Base-by-base conservation (phyloP, 2,888 invertebrate species). In the Pyrrhosoma nymphula region DNA sequence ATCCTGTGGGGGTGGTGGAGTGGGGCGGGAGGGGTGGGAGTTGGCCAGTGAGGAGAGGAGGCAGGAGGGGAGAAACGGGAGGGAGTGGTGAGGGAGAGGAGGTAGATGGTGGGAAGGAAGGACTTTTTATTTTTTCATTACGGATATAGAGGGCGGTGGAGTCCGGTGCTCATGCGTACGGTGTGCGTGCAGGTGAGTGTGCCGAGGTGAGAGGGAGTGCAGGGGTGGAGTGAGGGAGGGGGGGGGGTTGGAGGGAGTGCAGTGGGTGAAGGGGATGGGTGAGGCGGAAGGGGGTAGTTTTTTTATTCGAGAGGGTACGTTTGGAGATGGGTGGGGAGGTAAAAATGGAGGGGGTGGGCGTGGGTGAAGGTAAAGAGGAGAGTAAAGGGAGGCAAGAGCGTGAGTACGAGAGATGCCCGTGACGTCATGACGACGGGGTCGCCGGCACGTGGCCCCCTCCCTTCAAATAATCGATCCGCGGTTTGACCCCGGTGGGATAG, bases 401-500 rank as follows among this genome's bases (percentile, higher is more conserved):
- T 93, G 93, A 93, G 93, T 93, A 93, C 93, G 93, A 93, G 93
- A 93, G 93, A 93, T 93, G 90, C 90, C 90, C 90, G 90, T 90
- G 93, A 93, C 93, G 93, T 93, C 93, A 93, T 75, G 93, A 35
- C 60, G 63, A 91, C 63, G 63, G 93, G 93, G 93, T 93, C 93
- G 93, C 63, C 63, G 93, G 91, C 91, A 91, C 91, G 91, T 91
- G 91, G 93, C 91, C 60, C 93, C 93, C 60, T 20, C 60, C 60
- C 60, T 60, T 20, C 93, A 89, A 75, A 93, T 93, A 93, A 93
- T 93, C 93, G 93, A 93, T 93, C 93, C 93, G 47, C 23, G 93
- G 69, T 93, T 93, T 93, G 93, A 93, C 93, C 93, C 93, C 93
- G 93, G 93, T n/a, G 69, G 47, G 75, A 93, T 91, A 63, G 91